These are phyloP conservation scores for Heterocephalus glaber DNA, from an alignment of 2,113 vertebrate genomes.

Conservation along the genomic window DNA sequence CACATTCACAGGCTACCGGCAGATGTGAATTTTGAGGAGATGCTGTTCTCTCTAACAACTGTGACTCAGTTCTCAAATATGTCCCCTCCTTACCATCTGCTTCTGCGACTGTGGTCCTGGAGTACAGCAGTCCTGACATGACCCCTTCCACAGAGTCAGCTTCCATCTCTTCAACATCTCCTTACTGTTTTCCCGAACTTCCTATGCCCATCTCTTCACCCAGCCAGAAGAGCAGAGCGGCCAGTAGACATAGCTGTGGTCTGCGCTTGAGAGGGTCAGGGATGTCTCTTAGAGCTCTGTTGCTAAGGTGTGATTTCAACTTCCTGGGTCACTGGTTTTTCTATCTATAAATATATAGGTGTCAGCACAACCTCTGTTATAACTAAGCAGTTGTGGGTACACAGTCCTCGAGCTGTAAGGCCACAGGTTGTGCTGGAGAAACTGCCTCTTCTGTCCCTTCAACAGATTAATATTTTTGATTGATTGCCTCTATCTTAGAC, in stretches of 20 bases:
- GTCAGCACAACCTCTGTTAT: accelerated
- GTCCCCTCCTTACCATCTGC: neutral
- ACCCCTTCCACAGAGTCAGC: neutral
- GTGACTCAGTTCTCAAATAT: neutral
- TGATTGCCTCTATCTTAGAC: neutral
- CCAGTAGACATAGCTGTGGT: neutral
- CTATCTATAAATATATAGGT: neutral
- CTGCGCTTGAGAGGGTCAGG: neutral
- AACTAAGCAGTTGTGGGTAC: neutral
- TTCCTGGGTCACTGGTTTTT: neutral
- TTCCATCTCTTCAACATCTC: neutral
- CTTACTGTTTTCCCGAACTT: neutral
- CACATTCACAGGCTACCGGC: neutral
- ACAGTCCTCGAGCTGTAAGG: neutral
- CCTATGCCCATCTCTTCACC: neutral
- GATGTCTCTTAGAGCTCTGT: neutral
- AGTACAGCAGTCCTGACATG: too few relatives aligned
- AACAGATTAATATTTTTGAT: neutral
- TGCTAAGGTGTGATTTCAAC: neutral
- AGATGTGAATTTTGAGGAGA: neutral
- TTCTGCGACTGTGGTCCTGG: too few relatives aligned
- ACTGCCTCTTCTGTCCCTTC: neutral
- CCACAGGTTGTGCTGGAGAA: neutral
- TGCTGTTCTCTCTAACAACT: neutral
- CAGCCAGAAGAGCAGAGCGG: neutral